These are phyloP conservation scores for Candidula unifasciata DNA, from an alignment of 2,888 invertebrate genomes.

Conservation along the genomic window DNA sequence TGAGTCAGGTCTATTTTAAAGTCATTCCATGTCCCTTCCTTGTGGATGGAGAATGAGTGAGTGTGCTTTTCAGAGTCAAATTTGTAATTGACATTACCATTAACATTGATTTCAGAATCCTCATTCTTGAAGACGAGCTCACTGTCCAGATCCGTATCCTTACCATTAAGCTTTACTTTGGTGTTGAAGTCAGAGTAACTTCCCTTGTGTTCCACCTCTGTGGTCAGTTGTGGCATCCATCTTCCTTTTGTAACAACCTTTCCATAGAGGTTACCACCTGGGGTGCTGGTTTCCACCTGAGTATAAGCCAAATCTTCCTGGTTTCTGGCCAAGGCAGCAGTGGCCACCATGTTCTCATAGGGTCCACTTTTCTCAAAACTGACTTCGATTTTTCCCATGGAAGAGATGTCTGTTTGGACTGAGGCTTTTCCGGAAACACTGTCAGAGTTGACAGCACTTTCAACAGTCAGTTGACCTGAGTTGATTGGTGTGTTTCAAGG, in stretches of 20 bases:
- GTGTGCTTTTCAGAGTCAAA: not conserved
- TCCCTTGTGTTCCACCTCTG: conserved; percentile 35
- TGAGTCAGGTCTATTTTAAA: conserved; percentile 28
- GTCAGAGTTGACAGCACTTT: not conserved
- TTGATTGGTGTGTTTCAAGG: conserved; percentile 28
- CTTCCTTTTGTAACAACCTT: conserved; percentile 25
- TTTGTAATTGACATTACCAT: not conserved
- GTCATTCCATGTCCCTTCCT: conserved; percentile 40
- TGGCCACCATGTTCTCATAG: conserved; percentile 17
- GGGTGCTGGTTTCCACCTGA: not conserved
- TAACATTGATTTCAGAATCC: conserved; percentile 1
- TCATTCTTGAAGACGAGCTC: conserved; percentile 30
- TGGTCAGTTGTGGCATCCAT: conserved; percentile 4
- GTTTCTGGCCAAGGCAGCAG: conserved; percentile 16
- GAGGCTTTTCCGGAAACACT: conserved; percentile 18
- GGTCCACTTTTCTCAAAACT: conserved; percentile 28
- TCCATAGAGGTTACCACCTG: conserved; percentile 8
- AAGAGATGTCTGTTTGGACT: conserved; percentile 1
- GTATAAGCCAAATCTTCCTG: conserved; percentile 30
- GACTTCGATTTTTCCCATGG: conserved; percentile 30
- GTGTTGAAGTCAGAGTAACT: conserved; percentile 25
- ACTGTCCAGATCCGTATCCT: conserved; percentile 7
- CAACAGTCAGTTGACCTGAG: not conserved
- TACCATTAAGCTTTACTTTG: not conserved
- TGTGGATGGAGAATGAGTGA: conserved; percentile 35